Evolutionary conservation across 2,888 invertebrate species (phyloP), one percentile per base, ranked within the genome.

Genomic region (Athalia cordata): DNA sequence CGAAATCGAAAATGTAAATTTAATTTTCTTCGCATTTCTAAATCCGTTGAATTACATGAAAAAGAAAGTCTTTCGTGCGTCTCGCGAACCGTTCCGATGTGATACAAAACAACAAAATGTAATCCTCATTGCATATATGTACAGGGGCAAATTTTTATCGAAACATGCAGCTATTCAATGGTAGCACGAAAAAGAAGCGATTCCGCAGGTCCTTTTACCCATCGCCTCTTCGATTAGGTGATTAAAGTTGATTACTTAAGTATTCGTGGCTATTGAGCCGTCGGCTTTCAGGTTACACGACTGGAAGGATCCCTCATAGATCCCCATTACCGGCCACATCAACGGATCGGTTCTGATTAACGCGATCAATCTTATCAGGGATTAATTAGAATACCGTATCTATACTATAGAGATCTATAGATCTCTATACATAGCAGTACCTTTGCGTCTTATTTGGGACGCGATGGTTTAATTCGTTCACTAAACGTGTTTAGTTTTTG

Each of bases 321-420:
- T 29, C 29, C 29, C 29, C 1, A 29, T 29, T 5, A 47, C 11
- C 59, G 59, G 4, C 9, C 45, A 29, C 47, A 61, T 72, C 59
- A 59, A 72, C 59, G 47, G 47, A 72, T 43, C 57, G 59, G 5
- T 72, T 57, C 29, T 61, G 13, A 47, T 61, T 47, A 47, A n/a
- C 61, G 59, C 47, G 29, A 61, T 72, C 50, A 61, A 61, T 61
- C 72, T 61, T 49, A 8, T 11, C 43, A 13, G 5, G 8, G 47
- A 59, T 59, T 72, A 47, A 72, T 72, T 43, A n/a, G 49, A 72
- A 59, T 59, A 57, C 72, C 45, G 47, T 45, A 61, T 57, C 59
- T 72, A n/a, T 15, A 3, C 4, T 43, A 43, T 3, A 59, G 29
- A 29, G 29, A 29, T 29, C 29, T 29, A 29, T 29, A 29, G 29